These are phyloP conservation scores for Macrosoma leucophasiata DNA, from an alignment of 2,888 invertebrate species.

Conservation along the genomic window DNA sequence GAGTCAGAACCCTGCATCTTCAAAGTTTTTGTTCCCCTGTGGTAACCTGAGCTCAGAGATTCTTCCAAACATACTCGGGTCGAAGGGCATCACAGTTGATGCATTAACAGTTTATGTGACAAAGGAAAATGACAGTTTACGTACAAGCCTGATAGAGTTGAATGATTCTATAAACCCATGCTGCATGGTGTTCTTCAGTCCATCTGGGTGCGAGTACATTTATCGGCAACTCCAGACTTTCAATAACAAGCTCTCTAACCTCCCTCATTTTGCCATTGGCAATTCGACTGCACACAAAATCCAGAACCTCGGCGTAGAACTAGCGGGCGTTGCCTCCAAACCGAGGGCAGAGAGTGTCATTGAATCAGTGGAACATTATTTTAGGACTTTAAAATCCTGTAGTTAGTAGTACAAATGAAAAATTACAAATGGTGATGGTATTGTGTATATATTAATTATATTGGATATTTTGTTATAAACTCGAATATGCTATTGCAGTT, in stretches of 20 bases:
- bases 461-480: no score
- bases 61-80: conserved; percentile 39
- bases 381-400: conserved; percentile 31
- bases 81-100: conserved; percentile 41
- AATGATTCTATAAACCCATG: conserved; percentile 36
- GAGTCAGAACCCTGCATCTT: conserved; percentile 37
- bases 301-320: conserved; percentile 58
- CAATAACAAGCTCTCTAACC: conserved; percentile 42
- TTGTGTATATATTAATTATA: conserved; percentile 14
- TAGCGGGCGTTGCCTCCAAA: conserved; percentile 52
- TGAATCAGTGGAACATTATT: conserved; percentile 42
- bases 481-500: no score
- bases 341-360: conserved; percentile 50
- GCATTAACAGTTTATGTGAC: conserved; percentile 60
- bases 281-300: conserved; percentile 64
- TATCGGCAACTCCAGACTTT: conserved; percentile 60
- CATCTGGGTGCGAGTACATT: conserved; percentile 62
- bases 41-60: conserved; percentile 55
- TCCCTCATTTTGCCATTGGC: conserved; percentile 67
- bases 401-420: conserved; percentile 25
- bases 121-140: conserved; percentile 53
- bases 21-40: conserved; percentile 59
- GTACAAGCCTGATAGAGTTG: conserved; percentile 42
- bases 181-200: conserved; percentile 65
- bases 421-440: conserved; percentile 21